These are phyloP conservation scores for Anarhynchus alexandrinus DNA, from an alignment of 2,113 vertebrate species.

Conservation along the genomic window DNA sequence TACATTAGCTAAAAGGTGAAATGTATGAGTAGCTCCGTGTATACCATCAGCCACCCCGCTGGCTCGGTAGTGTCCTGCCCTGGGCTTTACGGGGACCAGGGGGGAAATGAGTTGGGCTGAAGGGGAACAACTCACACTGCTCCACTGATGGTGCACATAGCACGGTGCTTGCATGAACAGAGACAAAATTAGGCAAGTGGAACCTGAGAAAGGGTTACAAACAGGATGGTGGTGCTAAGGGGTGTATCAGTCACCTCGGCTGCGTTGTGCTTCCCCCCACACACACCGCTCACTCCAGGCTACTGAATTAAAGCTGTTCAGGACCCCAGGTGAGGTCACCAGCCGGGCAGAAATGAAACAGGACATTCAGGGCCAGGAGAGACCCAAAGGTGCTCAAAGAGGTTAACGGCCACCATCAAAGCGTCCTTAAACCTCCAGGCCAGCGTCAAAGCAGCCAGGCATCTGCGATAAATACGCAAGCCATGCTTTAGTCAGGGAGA, in stretches of 20 bases:
- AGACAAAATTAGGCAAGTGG: not conserved
- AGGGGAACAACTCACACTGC: not conserved
- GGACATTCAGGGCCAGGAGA: not conserved
- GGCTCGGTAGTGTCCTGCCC: not conserved
- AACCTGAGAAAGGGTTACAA: not conserved
- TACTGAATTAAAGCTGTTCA: not conserved
- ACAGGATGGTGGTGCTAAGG: not conserved
- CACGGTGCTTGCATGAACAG: accelerated
- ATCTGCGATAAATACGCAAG: constrained; percentile 19
- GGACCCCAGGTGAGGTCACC: not conserved
- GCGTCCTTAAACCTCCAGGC: not conserved
- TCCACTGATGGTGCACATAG: not conserved
- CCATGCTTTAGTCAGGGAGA: not conserved
- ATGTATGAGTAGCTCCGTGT: not conserved
- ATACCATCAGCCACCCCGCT: not conserved
- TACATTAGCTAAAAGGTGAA: not conserved
- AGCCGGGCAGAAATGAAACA: not conserved
- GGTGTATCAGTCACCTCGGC: not conserved
- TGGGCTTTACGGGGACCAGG: not conserved
- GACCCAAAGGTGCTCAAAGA: not conserved
- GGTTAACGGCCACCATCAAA: not conserved
- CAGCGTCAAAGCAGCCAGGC: not conserved
- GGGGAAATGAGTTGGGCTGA: not conserved
- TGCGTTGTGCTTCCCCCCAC: not conserved
- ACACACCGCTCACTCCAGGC: not conserved